Conservation (phyloP, 1,140 invertebrate species). For the Heterodera carotae region DNA sequence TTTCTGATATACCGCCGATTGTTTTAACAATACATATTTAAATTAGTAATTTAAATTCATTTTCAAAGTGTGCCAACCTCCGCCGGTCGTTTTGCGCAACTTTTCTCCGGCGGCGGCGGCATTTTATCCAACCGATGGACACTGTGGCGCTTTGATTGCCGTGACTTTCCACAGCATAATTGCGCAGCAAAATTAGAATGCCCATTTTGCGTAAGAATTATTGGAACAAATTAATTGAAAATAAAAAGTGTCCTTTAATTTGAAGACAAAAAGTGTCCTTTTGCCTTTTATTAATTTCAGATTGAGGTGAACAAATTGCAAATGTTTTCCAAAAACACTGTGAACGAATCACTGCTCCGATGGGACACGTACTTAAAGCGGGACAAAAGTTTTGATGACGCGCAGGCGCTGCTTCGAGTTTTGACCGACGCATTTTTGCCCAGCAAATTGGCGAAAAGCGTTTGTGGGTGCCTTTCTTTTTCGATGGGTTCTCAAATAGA, state of each 20-base stretch:
- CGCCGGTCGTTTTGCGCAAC: too few relatives aligned
- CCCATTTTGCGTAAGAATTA: not conserved
- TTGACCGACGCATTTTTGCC: not conserved
- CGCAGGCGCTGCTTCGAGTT: not conserved
- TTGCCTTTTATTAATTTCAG: too few relatives aligned
- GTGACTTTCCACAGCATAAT: not conserved
- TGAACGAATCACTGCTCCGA: not conserved
- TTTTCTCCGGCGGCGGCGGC: too few relatives aligned
- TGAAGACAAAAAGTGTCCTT: too few relatives aligned
- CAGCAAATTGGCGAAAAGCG: not conserved
- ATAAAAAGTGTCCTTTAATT: too few relatives aligned
- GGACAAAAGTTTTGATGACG: not conserved
- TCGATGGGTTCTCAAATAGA: not conserved
- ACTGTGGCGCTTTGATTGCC: not conserved
- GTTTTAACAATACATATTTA: too few relatives aligned
- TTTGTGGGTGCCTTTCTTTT: not conserved
- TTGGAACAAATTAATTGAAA: not conserved
- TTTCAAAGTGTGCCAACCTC: too few relatives aligned
- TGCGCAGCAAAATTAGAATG: not conserved
- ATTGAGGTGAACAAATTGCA: not conserved
- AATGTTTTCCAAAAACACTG: not conserved
- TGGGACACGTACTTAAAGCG: not conserved
- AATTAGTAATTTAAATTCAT: too few relatives aligned
- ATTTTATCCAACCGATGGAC: too few relatives aligned
- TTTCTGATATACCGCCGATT: too few relatives aligned